Conservation (phyloP, 2,888 invertebrate species). For the Liodrosophila aerea region DNA sequence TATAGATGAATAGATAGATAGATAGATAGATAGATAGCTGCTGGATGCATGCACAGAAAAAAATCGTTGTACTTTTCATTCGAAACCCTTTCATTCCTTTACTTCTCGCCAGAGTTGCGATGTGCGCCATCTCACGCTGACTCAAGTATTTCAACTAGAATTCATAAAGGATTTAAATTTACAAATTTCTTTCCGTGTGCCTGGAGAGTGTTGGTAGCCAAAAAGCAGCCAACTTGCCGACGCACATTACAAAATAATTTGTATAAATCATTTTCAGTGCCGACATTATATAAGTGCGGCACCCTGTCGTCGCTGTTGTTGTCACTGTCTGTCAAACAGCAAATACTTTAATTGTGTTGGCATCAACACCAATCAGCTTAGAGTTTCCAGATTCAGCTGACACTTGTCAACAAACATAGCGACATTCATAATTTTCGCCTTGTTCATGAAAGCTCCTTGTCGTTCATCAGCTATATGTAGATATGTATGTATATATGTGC, state of each 20-base stretch:
- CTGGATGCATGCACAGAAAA: too few species aligned
- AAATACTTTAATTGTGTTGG: conserved; percentile 39
- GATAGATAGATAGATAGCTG: conserved; percentile 25
- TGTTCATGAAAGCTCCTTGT: conserved; percentile 64
- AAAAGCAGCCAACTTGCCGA: conserved; percentile 46
- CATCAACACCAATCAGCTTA: conserved; percentile 58
- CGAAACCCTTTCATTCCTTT: too few species aligned
- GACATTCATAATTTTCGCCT: conserved; percentile 57
- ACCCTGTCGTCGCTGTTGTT: not conserved
- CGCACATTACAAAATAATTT: conserved; percentile 74
- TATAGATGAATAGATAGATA: conserved; percentile 1
- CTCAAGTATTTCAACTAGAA: too few species aligned
- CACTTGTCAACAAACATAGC: conserved; percentile 39
- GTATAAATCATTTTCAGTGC: conserved; percentile 63
- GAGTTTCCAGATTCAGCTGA: conserved; percentile 22
- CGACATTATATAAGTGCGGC: conserved; percentile 56
- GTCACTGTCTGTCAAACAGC: not conserved
- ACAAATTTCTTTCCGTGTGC: too few species aligned
- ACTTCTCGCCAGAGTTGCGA: too few species aligned
- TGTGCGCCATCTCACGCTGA: too few species aligned
- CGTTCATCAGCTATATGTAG: conserved; percentile 26
- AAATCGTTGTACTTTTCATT: too few species aligned
- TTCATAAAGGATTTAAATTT: too few species aligned
- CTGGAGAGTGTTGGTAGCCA: conserved; percentile 3
- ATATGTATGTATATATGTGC: too few species aligned